Evolutionary conservation across 2,888 invertebrate genomes (phyloP).

Genomic region (Ptychoptera albimana): DNA sequence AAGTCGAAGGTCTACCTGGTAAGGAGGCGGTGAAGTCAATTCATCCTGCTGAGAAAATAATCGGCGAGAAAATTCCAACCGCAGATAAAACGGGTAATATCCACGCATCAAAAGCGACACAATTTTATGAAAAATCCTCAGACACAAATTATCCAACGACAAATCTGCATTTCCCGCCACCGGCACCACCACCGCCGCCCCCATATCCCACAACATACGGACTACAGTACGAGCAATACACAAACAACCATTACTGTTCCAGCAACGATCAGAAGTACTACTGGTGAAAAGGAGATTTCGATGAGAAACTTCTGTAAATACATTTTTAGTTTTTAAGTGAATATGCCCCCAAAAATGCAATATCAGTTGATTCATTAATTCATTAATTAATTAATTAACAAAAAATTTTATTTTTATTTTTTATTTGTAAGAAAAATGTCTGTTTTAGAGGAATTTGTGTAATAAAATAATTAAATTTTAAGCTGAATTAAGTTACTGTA

Average conservation of each 20-base stretch:
- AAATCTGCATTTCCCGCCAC: conserved; percentile 1
- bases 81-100: neutral
- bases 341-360: neutral
- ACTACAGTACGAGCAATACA: conserved; percentile 12
- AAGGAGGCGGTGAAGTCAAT: no score
- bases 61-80: no score
- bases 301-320: no score
- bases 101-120: neutral
- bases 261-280: neutral
- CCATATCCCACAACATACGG: conserved; percentile 14
- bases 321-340: neutral
- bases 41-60: no score
- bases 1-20: conserved; percentile 44
- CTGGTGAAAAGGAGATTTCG: neutral
- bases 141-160: neutral
- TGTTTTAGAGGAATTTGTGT: no score
- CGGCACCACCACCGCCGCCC: conserved; percentile 12
- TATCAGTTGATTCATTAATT: no score
- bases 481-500: no score
- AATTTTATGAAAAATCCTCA: neutral
- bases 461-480: no score
- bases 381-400: no score
- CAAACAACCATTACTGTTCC: conserved; percentile 4
- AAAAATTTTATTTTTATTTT: no score
- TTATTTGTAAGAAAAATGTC: no score